A percentile compares a stretch with the other conserved stretches of the same genome.
Conservation (phyloP, 2,888 invertebrate genomes). For the Salticus scenicus region DNA sequence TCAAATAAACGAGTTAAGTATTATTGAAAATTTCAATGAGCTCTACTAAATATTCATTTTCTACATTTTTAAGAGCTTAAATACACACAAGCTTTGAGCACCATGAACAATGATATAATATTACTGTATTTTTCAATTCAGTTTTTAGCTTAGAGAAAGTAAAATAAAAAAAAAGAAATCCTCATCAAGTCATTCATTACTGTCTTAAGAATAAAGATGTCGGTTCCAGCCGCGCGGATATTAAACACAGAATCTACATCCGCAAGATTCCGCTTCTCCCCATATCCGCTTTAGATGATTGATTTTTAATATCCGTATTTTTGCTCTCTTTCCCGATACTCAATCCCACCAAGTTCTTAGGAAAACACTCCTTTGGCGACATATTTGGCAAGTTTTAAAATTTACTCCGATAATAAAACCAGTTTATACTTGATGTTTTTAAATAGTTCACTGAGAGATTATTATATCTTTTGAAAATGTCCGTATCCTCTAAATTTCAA, state of each 20-base stretch:
- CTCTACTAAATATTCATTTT: no score
- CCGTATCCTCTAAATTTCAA: no score
- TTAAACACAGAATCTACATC: constrained; percentile 49
- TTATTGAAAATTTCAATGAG: no score
- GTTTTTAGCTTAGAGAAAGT: not conserved
- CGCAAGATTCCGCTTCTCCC: constrained; percentile 27
- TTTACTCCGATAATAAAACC: not conserved
- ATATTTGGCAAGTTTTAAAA: not conserved
- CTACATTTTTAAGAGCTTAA: no score
- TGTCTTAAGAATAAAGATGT: constrained; percentile 16
- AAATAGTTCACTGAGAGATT: no score
- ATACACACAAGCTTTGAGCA: no score
- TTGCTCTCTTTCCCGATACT: constrained; percentile 11
- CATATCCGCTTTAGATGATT: constrained; percentile 49
- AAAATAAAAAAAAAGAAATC: not conserved
- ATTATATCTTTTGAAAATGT: no score
- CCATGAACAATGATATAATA: no score
- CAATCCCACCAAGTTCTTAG: not conserved
- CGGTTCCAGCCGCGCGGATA: constrained; percentile 39
- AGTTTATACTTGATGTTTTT: no score
- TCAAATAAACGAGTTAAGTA: no score
- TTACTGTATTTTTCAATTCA: not conserved
- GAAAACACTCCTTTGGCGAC: not conserved
- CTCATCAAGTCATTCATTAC: not conserved
- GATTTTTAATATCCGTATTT: constrained; percentile 62